These are phyloP conservation scores for Temnothorax nylanderi DNA, from an alignment of 1,140 invertebrate genomes.

Conservation along the genomic window DNA sequence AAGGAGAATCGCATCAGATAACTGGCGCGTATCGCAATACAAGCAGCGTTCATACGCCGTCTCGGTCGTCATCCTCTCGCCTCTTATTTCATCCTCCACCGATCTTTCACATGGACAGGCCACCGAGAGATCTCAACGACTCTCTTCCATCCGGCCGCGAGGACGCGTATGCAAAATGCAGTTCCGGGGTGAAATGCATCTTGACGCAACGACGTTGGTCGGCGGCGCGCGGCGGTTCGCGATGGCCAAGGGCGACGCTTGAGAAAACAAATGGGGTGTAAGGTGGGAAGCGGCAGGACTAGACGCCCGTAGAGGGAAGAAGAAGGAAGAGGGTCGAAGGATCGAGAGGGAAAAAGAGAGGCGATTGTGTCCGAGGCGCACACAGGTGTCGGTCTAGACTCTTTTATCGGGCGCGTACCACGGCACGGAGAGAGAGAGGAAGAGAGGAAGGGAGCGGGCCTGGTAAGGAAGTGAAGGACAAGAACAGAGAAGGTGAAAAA, in stretches of 20 bases:
- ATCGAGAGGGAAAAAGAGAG: conserved; percentile 60
- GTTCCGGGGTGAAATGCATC: conserved; percentile 67
- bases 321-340: conserved; percentile 8
- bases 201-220: not conserved
- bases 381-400: conserved; percentile 83
- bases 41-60: not conserved
- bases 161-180: conserved; percentile 56
- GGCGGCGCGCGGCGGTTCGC: not conserved
- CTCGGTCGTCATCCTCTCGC: conserved; percentile 6
- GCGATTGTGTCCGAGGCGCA: conserved; percentile 70
- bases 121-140: conserved; percentile 45
- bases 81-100: conserved; percentile 16
- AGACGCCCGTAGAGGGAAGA: not conserved
- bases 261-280: conserved; percentile 53
- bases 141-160: conserved; percentile 34
- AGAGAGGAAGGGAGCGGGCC: conserved; percentile 55
- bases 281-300: conserved; percentile 13
- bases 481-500: conserved; percentile 36
- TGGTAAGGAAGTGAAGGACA: conserved; percentile 24
- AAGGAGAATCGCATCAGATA: conserved; percentile 4
- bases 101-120: not conserved
- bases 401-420: conserved; percentile 73
- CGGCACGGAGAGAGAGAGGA: conserved; percentile 35
- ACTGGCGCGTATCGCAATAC: not conserved
- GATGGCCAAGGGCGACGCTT: conserved; percentile 33